phyloP scores from a whole-genome alignment of 2,888 invertebrate genomes.

The Diaphora mendica region DNA sequence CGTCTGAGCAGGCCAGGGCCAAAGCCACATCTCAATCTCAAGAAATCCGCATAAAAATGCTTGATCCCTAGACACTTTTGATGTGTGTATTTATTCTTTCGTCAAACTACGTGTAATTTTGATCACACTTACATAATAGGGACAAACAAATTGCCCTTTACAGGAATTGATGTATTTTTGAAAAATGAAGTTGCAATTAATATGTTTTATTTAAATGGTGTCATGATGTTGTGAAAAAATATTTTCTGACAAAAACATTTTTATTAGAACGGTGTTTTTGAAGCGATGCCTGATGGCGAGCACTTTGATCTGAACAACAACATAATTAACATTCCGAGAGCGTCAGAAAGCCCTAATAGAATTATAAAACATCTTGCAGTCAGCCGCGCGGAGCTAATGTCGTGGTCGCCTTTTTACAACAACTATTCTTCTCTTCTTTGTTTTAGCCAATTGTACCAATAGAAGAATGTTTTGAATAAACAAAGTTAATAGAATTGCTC shows the following conservation, averaged over 20 bases:
- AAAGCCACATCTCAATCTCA: too few relatives aligned
- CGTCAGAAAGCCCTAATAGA: slow-evolving; percentile 57
- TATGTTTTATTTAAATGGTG: neutral
- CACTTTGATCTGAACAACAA: slow-evolving; percentile 40
- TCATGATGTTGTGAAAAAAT: neutral
- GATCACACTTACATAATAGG: too few relatives aligned
- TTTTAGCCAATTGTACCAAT: slow-evolving; percentile 43
- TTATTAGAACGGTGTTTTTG: slow-evolving; percentile 16
- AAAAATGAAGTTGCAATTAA: too few relatives aligned
- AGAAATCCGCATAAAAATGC: too few relatives aligned
- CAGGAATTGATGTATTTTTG: too few relatives aligned
- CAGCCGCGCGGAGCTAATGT: slow-evolving; percentile 38
- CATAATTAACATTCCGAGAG: slow-evolving; percentile 65
- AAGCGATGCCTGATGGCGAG: slow-evolving; percentile 13
- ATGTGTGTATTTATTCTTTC: too few relatives aligned
- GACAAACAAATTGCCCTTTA: too few relatives aligned
- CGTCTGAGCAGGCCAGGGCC: too few relatives aligned
- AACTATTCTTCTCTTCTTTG: slow-evolving; percentile 38
- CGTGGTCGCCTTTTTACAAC: slow-evolving; percentile 29
- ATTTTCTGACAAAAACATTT: slow-evolving; percentile 1
- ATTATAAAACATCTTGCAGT: slow-evolving; percentile 57
- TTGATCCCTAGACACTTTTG: too few relatives aligned
- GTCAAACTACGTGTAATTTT: too few relatives aligned
- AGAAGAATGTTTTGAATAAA: slow-evolving; percentile 33
- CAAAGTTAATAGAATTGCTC: slow-evolving; percentile 46